A percentile compares a stretch with the other conserved stretches of the same genome.
phyloP scores from a whole-genome alignment of 2,888 invertebrate species.

The Isoperla grammatica region DNA sequence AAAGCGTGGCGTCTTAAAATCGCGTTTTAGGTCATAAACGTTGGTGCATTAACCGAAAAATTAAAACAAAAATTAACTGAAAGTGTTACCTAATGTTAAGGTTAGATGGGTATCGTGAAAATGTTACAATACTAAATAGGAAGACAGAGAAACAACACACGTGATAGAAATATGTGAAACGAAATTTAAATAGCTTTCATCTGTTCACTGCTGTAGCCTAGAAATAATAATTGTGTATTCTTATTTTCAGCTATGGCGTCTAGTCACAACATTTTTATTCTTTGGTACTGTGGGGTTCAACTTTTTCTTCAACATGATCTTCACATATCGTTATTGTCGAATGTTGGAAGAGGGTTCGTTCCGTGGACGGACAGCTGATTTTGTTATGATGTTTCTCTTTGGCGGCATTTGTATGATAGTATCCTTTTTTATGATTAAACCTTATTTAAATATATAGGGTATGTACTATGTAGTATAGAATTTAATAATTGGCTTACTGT shows the following conservation, averaged over 20 bases:
- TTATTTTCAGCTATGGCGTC: slow-evolving; percentile 75
- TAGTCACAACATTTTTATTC: slow-evolving; percentile 95
- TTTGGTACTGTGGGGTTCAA: slow-evolving; percentile 98
- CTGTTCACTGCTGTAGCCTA: too few species aligned
- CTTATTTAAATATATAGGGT: not conserved
- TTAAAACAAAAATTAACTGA: too few species aligned
- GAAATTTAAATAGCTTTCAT: too few species aligned
- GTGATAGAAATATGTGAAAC: too few species aligned
- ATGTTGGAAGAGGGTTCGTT: slow-evolving; percentile 99
- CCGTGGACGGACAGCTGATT: slow-evolving; percentile 92
- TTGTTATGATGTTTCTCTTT: slow-evolving; percentile 98
- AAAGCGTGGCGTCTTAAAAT: too few species aligned
- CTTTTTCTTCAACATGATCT: slow-evolving; percentile 99
- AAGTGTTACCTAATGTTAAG: too few species aligned
- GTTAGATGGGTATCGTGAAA: too few species aligned
- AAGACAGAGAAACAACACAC: too few species aligned
- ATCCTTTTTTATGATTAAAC: slow-evolving; percentile 55
- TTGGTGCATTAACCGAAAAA: too few species aligned
- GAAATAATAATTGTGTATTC: too few species aligned
- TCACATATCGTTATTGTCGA: slow-evolving; percentile 97
- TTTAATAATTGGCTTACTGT: not conserved
- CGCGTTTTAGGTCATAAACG: too few species aligned
- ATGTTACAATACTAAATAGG: too few species aligned
- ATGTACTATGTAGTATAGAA: not conserved
- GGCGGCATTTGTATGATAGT: slow-evolving; percentile 87